phyloP scores from a whole-genome alignment of 2,113 vertebrate genomes.

The Apodemus sylvaticus region DNA sequence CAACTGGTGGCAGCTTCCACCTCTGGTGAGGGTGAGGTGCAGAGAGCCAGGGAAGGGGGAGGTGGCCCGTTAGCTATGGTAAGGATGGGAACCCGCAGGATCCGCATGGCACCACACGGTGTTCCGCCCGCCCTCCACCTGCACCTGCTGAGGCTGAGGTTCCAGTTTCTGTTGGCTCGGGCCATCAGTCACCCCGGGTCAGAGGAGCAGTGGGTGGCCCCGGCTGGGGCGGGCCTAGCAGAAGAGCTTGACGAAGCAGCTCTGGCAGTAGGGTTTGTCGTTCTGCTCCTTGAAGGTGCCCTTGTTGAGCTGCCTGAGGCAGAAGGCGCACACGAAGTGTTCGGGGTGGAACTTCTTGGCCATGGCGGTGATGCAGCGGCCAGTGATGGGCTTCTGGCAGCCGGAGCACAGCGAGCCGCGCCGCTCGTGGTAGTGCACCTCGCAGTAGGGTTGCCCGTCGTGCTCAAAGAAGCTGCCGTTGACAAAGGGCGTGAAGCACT shows the following conservation, averaged over 20 bases:
- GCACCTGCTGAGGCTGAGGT: neutral
- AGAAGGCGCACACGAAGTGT: conserved; percentile 99
- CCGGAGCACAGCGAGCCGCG: conserved; percentile 97
- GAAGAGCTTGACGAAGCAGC: conserved; percentile 99
- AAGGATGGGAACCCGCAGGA: neutral
- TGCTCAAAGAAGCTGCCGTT: conserved; percentile 99
- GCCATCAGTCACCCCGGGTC: conserved; percentile 64
- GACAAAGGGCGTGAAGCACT: conserved; percentile 97
- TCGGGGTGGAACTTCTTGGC: conserved; percentile 98
- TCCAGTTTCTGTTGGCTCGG: conserved; percentile 73
- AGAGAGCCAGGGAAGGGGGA: neutral
- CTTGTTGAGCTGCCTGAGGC: conserved; percentile 99
- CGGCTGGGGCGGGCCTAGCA: conserved; percentile 86
- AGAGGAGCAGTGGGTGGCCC: conserved; percentile 71
- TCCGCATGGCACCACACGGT: too few relatives aligned
- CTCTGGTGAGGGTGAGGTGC: neutral
- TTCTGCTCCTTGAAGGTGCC: conserved; percentile 99
- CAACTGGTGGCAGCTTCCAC: neutral
- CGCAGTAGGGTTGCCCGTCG: conserved; percentile 97
- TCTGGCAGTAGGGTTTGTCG: conserved; percentile 99
- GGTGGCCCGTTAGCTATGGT: conserved; percentile 22
- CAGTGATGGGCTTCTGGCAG: conserved; percentile 99
- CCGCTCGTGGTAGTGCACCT: conserved; percentile 98
- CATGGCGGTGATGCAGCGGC: conserved; percentile 99
- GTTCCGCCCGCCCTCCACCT: neutral